Percentiles rank a stretch among this genome's conserved stretches.
These are phyloP conservation scores for Drosophila helvetica DNA, from an alignment of 2,888 invertebrate species.

Conservation along the genomic window DNA sequence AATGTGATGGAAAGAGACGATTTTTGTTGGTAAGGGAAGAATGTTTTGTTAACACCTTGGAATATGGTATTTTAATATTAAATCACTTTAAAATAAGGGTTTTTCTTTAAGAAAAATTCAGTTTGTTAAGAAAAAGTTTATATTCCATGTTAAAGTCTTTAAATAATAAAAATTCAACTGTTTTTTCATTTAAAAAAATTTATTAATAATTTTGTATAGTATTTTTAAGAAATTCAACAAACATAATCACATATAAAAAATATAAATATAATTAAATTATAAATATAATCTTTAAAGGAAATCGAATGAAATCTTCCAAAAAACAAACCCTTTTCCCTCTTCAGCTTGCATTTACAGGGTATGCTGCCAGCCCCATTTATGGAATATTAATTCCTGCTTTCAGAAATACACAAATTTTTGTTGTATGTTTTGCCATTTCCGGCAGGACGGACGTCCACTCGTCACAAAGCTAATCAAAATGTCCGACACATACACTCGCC, in stretches of 20 bases:
- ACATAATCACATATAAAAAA: too few species aligned
- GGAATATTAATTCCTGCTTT: neutral
- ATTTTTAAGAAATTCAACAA: too few species aligned
- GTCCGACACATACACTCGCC: constrained; percentile 61
- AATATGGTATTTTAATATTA: too few species aligned
- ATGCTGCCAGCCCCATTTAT: neutral
- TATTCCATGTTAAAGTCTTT: too few species aligned
- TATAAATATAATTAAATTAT: too few species aligned
- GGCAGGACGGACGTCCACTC: constrained; percentile 55
- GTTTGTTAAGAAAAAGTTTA: too few species aligned
- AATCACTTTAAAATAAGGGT: too few species aligned
- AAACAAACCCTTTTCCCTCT: neutral
- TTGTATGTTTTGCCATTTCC: constrained; percentile 58
- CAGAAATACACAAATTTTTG: constrained; percentile 18
- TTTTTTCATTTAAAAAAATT: too few species aligned
- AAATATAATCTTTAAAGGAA: too few species aligned
- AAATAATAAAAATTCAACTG: too few species aligned
- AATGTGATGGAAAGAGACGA: neutral
- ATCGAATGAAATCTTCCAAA: neutral
- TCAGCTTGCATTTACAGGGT: neutral
- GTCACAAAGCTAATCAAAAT: constrained; percentile 76
- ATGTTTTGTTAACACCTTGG: neutral
- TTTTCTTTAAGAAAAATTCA: too few species aligned
- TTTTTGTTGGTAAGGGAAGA: accelerated
- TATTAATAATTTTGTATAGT: too few species aligned